phyloP scores from a whole-genome alignment of 2,797 vertebrate species.

The Mus minutoides region DNA sequence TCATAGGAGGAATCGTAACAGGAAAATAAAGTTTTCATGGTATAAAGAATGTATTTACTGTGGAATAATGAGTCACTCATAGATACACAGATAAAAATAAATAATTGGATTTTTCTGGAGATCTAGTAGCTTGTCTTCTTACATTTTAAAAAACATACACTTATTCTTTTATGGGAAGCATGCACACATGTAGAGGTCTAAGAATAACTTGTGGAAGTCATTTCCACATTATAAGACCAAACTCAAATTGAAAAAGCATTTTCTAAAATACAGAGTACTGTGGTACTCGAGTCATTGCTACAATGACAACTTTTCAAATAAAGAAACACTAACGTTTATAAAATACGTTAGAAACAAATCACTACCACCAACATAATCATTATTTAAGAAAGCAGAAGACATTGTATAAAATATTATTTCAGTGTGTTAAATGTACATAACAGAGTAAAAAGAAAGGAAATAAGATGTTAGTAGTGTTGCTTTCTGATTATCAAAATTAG shows the following conservation, averaged over 20 bases:
- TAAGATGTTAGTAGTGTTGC: background rate
- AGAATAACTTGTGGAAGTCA: background rate
- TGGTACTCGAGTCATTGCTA: background rate
- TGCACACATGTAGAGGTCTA: background rate
- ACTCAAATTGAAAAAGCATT: background rate
- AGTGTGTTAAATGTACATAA: background rate
- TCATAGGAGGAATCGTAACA: background rate
- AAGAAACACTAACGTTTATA: background rate
- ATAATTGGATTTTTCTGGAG: background rate
- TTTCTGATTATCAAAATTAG: constrained; percentile 2
- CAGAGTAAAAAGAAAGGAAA: background rate
- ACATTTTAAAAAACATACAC: background rate
- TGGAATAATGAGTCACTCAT: background rate
- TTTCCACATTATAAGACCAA: background rate
- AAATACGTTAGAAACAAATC: background rate
- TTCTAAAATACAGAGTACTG: constrained; percentile 30
- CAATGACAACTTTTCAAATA: background rate
- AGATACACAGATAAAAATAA: background rate
- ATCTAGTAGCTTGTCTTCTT: background rate
- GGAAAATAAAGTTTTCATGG: background rate
- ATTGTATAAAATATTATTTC: constrained; percentile 1
- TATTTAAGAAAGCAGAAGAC: constrained; percentile 3
- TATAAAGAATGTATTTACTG: background rate
- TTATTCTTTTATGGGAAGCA: background rate
- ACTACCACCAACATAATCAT: background rate